Evolutionary conservation across 2,888 invertebrate genomes (phyloP), one percentile per base, ranked within the genome.

Genomic region (Argyra leucocephala): DNA sequence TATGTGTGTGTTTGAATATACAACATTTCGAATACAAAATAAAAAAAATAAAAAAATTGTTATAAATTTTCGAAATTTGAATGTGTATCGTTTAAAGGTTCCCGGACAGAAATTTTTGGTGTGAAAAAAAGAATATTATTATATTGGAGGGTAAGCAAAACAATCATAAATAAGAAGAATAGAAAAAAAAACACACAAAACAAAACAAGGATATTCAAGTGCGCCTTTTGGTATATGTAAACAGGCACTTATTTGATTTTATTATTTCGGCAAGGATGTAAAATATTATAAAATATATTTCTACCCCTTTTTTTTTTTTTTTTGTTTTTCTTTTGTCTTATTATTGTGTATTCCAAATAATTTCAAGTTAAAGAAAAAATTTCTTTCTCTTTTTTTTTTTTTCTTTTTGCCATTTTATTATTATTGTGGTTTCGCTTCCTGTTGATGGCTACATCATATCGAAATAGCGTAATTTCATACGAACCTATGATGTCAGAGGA

Each of bases 241-340:
- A 12, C 48, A 15, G 48, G 48, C 48, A 48, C 48, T 48, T 48
- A 48, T 48, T 48, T 48, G 48, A 48, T 48, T 48, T 48, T 48
- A 48, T 48, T 48, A 48, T 48, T 48, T 48, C 18, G n/a, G 15
- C 5, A 48, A 48, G 37, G 37, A 37, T 37, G 37, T 37, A 37
- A 48, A 48, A 48, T 18, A 31, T n/a, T n/a, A n/a, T n/a, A n/a
- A n/a, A n/a, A n/a, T n/a, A 7, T 31, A 7, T 31, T 31, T 31
- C 31, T 7, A 48, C 15, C 15, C 37, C 37, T 37, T 37, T 37
- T 37, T 37, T 3, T 15, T 10, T 37, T 26, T 4, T 31, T 31
- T 31, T 31, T 31, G 31, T 31, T 31, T 26, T 31, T n/a, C n/a
- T n/a, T n/a, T n/a, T n/a, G n/a, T n/a, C n/a, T n/a, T n/a, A n/a